Evolutionary conservation across 35 echinoderm and acorn worm species (phyloP).

Genomic region (Lytechinus variegatus): DNA sequence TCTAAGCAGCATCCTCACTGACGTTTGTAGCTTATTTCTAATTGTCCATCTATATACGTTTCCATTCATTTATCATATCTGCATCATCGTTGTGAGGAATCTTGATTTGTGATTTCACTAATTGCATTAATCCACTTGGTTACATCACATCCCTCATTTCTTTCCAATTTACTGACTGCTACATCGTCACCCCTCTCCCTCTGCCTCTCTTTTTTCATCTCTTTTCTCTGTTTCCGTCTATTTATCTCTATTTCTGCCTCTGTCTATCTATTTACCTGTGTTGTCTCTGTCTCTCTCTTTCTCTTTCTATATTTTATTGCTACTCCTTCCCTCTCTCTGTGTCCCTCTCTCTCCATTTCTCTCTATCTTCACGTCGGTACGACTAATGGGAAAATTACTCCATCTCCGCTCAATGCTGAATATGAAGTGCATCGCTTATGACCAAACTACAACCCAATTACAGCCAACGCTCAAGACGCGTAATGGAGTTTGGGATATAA

Average conservation of each 20-base stretch:
- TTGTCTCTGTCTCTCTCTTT: neutral
- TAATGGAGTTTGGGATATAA: neutral
- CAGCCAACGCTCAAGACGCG: neutral
- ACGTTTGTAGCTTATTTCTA: no score
- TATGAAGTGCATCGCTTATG: neutral
- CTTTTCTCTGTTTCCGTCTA: no score
- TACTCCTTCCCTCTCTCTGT: neutral
- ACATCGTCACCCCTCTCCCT: neutral
- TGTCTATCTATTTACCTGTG: neutral
- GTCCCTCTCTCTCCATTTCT: neutral
- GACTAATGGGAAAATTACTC: neutral
- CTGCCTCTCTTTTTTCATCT: neutral
- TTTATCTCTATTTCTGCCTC: neutral
- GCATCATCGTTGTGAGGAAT: neutral
- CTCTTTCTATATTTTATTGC: neutral
- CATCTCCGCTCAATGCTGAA: neutral
- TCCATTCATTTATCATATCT: neutral
- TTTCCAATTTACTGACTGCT: neutral
- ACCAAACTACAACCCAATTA: neutral
- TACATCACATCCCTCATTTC: neutral
- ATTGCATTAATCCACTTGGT: neutral
- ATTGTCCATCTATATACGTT: no score
- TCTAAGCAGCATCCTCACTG: neutral
- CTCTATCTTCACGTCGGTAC: neutral
- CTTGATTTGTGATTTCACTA: neutral